Evolutionary conservation across 2,888 invertebrate genomes (phyloP).

Genomic region (Microctonus aethiopoides): DNA sequence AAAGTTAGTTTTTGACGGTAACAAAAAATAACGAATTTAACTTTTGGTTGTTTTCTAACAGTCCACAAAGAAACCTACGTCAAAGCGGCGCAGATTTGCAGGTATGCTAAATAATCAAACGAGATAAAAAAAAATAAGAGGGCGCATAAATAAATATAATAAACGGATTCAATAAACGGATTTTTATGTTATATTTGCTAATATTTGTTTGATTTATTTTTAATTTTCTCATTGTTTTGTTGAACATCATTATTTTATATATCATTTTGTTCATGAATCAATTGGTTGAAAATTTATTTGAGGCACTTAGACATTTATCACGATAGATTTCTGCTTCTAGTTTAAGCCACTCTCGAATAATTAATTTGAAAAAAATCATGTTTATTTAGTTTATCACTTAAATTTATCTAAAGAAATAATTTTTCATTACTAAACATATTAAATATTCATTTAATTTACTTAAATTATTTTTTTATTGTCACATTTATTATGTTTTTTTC

Average conservation of each 20-base stretch:
- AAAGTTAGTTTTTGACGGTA: slow-evolving; percentile 26
- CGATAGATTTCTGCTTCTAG: slow-evolving; percentile 41
- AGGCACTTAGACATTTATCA: slow-evolving; percentile 37
- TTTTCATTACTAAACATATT: too few relatives aligned
- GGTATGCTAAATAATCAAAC: slow-evolving; percentile 57
- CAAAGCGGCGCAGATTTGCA: slow-evolving; percentile 66
- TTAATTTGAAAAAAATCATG: slow-evolving; percentile 21
- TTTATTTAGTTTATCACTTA: too few relatives aligned
- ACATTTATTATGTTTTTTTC: too few relatives aligned
- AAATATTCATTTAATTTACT: too few relatives aligned
- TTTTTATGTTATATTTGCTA: slow-evolving; percentile 23
- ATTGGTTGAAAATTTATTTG: slow-evolving; percentile 30
- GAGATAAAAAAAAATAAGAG: slow-evolving; percentile 26
- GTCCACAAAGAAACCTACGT: slow-evolving; percentile 65
- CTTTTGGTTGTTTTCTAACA: slow-evolving; percentile 64
- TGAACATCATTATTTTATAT: slow-evolving; percentile 15
- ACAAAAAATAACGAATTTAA: slow-evolving; percentile 34
- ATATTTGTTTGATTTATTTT: slow-evolving; percentile 23
- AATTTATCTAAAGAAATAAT: too few relatives aligned
- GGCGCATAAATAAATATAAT: too few relatives aligned
- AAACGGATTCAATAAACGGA: slow-evolving; percentile 12
- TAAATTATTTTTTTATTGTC: too few relatives aligned
- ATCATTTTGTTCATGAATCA: slow-evolving; percentile 33
- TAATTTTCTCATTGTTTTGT: slow-evolving; percentile 20
- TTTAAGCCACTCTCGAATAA: slow-evolving; percentile 47